Evolutionary conservation across 2,113 vertebrate species (phyloP), one percentile per base, ranked within the genome.

Genomic region (Odontophorus gujanensis): DNA sequence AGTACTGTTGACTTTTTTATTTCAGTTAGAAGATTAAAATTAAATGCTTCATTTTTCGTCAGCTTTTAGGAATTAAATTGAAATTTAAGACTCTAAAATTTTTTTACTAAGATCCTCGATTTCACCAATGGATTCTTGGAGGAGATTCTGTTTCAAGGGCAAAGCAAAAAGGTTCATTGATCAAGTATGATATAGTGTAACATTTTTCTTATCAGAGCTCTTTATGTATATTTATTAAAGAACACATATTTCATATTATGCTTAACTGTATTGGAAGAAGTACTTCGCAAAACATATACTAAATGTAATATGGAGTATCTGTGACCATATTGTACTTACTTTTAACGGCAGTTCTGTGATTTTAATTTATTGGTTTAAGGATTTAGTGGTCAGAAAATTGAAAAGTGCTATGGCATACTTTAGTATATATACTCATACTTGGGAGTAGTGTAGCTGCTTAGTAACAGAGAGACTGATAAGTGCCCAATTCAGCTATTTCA

Each of bases 1-100:
- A 98, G 97, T 98, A 97, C 96, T 98, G 98, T 98, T 98, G 98
- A 98, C 98, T 98, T 99, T 98, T 99, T 99, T 98, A 98, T 99
- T 98, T 99, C 98, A 94, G 98, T 98, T 98, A 97, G 98, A 96
- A 97, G 98, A 98, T 98, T 97, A 98, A 98, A 98, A 99, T 99
- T 98, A 98, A 98, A 98, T 98, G 98, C 98, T 98, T 99, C 98
- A 98, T 98, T 98, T 98, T 98, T 97, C 95, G 86, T 98, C 98
- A 98, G 98, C 98, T 99, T 98, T 98, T 98, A 98, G 97, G 98
- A 98, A 99, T 98, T 98, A 98, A 98, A 98, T 97, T 98, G 97
- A 97, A 98, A 98, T 98, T 98, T 98, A 98, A 97, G 97, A 97
- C 97, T 96, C 86, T 97, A 57, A 97, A 96, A 93, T 48, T 97